These are phyloP conservation scores for Nematostella vectensis DNA, from an alignment of 92 coral and sea anemone genomes.

Conservation along the genomic window DNA sequence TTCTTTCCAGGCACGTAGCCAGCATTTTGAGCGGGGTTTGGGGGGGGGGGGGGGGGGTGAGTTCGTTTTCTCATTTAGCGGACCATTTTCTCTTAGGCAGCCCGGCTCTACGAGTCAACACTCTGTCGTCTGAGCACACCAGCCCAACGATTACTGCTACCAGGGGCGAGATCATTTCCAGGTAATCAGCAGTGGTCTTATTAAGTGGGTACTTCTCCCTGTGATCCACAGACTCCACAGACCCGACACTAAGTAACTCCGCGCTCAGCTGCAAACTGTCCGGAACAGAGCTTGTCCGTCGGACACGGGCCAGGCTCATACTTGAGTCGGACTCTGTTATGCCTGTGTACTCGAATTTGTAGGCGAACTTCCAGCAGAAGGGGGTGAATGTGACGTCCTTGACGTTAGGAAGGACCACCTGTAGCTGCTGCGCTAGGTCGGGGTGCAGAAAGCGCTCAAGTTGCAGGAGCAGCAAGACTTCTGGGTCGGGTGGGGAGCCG, in stretches of 20 bases:
- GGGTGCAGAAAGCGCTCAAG: conserved; percentile 66
- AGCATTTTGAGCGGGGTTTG: too few relatives aligned
- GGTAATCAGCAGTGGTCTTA: conserved; percentile 53
- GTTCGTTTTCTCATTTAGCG: too few relatives aligned
- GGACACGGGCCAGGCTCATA: conserved; percentile 47
- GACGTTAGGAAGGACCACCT: conserved; percentile 46
- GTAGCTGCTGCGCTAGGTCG: conserved; percentile 44
- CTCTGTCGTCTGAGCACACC: conserved; percentile 64
- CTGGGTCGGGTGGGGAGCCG: conserved; percentile 26
- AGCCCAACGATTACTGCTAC: conserved; percentile 74
- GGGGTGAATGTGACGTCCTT: conserved; percentile 60
- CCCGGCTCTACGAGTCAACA: too few relatives aligned
- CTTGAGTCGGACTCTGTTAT: conserved; percentile 53
- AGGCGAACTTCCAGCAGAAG: conserved; percentile 85
- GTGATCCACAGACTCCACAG: conserved; percentile 26
- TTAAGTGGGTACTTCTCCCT: conserved; percentile 67
- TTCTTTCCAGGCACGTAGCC: too few relatives aligned
- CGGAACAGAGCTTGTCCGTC: conserved; percentile 52
- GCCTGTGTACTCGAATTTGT: conserved; percentile 50
- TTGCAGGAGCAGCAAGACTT: conserved; percentile 53
- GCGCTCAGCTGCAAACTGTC: conserved; percentile 58
- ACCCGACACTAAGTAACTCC: conserved; percentile 40
- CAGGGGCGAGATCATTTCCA: conserved; percentile 66
- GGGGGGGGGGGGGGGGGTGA: too few relatives aligned
- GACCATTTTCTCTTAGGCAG: too few relatives aligned